Percentiles rank a stretch among this genome's conserved stretches.
Conservation (phyloP, 2,113 vertebrate genomes). For the Crotophaga sulcirostris region DNA sequence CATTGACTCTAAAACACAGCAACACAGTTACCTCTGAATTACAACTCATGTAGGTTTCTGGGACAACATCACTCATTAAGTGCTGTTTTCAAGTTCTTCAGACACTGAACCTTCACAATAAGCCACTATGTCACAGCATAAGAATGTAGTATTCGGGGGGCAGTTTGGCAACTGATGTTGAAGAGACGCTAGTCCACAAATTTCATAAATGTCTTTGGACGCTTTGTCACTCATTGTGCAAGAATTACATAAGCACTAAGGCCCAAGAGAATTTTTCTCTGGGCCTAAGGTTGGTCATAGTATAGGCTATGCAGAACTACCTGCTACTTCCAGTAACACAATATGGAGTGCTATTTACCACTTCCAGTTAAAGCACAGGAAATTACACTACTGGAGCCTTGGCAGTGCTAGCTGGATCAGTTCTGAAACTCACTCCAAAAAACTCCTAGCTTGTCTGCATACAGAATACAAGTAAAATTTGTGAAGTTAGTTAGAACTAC, state of each 20-base stretch:
- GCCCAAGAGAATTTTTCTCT: background rate
- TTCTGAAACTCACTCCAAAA: background rate
- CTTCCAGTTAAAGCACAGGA: background rate
- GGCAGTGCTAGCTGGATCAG: background rate
- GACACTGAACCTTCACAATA: background rate
- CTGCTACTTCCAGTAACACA: background rate
- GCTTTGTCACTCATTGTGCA: background rate
- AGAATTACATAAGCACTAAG: background rate
- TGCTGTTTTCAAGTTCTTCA: background rate
- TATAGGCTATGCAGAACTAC: background rate
- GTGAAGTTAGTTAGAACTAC: background rate
- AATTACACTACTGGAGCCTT: background rate
- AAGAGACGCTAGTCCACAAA: background rate
- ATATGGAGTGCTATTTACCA: background rate
- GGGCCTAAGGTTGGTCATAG: background rate
- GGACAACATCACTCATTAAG: background rate
- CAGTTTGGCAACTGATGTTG: background rate
- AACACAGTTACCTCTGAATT: background rate
- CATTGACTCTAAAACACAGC: background rate
- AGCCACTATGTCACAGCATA: background rate
- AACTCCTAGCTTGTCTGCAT: background rate
- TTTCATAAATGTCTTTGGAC: background rate
- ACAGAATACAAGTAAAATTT: background rate
- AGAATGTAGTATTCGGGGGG: accelerated
- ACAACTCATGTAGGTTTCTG: background rate